Evolutionary conservation across 2,113 vertebrate genomes (phyloP).

Genomic region (Platichthys flesus): DNA sequence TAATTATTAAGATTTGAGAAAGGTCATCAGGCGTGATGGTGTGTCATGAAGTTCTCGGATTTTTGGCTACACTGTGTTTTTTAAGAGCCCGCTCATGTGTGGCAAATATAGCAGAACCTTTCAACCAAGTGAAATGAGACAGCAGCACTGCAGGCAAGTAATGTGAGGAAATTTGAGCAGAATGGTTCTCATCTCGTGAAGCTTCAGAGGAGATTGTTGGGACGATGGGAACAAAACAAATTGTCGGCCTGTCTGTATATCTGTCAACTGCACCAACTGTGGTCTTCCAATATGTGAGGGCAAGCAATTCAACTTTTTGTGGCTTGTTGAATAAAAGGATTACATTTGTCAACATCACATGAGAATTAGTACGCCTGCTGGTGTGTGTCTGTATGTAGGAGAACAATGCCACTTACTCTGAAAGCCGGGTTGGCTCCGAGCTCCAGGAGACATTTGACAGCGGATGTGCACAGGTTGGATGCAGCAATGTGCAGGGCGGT

Average conservation of each 20-base stretch:
- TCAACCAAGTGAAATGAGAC: not conserved
- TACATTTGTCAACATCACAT: not conserved
- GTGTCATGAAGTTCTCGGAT: not conserved
- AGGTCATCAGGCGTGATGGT: not conserved
- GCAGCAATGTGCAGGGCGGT: slow-evolving; percentile 96
- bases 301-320: not conserved
- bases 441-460: slow-evolving; percentile 92
- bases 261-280: not conserved
- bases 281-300: not conserved
- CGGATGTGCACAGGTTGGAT: slow-evolving; percentile 92
- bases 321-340: not conserved
- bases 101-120: not conserved
- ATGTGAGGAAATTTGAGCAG: not conserved
- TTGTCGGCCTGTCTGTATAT: not conserved
- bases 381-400: not conserved
- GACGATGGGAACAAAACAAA: not conserved
- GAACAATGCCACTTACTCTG: slow-evolving; percentile 83
- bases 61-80: not conserved
- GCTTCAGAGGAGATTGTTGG: not conserved
- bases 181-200: not conserved
- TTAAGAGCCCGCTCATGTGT: not conserved
- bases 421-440: slow-evolving; percentile 96
- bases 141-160: slow-evolving; percentile 1
- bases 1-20: not conserved
- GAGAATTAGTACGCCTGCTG: not conserved